A percentile compares a stretch with the other conserved stretches of the same genome.
These are phyloP conservation scores for Graptemys geographica DNA, from an alignment of 2,797 vertebrate genomes.

Conservation along the genomic window DNA sequence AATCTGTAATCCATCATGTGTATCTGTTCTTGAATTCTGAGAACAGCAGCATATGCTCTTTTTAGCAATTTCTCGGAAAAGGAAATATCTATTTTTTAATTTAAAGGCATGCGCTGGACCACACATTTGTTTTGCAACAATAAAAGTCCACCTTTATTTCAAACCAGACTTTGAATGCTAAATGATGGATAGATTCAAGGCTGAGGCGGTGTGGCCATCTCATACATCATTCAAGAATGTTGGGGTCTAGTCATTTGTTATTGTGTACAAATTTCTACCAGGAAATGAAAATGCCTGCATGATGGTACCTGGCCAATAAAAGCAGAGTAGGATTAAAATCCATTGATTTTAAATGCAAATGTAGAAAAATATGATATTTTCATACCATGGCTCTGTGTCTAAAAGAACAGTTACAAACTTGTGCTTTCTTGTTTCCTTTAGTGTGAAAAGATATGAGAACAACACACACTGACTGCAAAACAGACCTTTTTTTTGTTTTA, in stretches of 20 bases:
- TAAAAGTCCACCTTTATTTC: conserved; percentile 69
- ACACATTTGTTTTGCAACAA: conserved; percentile 73
- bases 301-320: conserved; percentile 47
- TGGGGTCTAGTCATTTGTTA: conserved; percentile 71
- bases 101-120: conserved; percentile 68
- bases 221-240: conserved; percentile 79
- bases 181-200: conserved; percentile 77
- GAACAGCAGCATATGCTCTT: conserved; percentile 33
- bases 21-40: conserved; percentile 1
- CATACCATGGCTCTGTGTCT: background rate
- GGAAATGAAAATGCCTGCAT: conserved; percentile 70
- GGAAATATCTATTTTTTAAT: conserved; percentile 56
- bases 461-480: background rate
- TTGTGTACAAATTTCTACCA: conserved; percentile 68
- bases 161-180: conserved; percentile 74
- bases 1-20: conserved; percentile 3
- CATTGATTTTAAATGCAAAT: conserved; percentile 57
- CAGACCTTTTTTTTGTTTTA: background rate
- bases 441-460: background rate
- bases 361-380: background rate
- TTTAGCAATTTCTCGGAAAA: conserved; percentile 51
- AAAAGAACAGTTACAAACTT: conserved; percentile 16
- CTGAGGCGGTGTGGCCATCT: conserved; percentile 75
- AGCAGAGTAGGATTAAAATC: conserved; percentile 24
- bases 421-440: background rate